A percentile compares a stretch with the other conserved stretches of the same genome.
phyloP scores from a whole-genome alignment of 2,113 vertebrate genomes.

The Carollia perspicillata region DNA sequence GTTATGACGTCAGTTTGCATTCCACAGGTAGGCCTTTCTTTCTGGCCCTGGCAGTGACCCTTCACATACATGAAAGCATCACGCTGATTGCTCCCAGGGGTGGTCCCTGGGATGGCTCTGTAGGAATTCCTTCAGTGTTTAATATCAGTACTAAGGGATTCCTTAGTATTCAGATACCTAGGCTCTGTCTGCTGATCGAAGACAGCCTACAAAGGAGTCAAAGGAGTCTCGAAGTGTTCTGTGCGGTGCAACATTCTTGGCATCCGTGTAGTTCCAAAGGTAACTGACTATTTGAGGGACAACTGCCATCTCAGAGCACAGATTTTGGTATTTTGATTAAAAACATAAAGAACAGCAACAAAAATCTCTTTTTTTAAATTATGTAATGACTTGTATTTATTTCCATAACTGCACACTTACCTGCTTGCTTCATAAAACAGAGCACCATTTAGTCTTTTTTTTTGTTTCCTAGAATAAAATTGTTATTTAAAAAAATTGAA shows the following conservation, averaged over 20 bases:
- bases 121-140: neutral
- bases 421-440: conserved; percentile 28
- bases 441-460: neutral
- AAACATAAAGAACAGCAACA: neutral
- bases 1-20: neutral
- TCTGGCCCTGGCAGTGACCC: neutral
- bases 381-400: neutral
- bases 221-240: neutral
- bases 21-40: neutral
- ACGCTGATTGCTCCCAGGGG: neutral
- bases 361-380: neutral
- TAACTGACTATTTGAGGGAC: neutral
- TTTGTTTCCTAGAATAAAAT: neutral
- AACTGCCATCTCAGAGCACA: neutral
- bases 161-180: neutral
- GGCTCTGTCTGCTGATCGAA: neutral
- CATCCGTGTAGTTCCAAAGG: neutral
- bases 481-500: neutral
- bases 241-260: neutral
- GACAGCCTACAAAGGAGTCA: neutral
- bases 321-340: conserved; percentile 10
- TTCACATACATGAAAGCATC: neutral
- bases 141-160: neutral
- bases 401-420: neutral
- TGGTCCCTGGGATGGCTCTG: neutral